Evolutionary conservation across 2,888 invertebrate genomes (phyloP), one percentile per base, ranked within the genome.

Genomic region (Amiota minor): DNA sequence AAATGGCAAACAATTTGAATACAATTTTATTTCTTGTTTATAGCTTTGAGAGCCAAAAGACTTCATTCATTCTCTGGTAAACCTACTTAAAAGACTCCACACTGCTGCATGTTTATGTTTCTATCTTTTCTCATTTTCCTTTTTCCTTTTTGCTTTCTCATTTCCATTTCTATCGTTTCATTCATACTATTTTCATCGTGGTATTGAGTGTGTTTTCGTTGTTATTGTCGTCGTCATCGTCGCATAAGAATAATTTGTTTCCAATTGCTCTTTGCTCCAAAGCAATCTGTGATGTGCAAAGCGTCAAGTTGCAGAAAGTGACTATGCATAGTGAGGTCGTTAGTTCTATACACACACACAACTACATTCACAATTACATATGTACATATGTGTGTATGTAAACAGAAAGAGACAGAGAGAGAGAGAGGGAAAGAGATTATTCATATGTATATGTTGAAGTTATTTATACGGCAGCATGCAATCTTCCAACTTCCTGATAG

Each of bases 221-320:
- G 11, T 59, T 18, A 16, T 59, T 18, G 11, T 20, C 20, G 16
- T 16, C 11, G 20, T 20, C 10, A 11, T 35, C 2, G 35, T 35
- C 20, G 59, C 20, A 18, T 20, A 81, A 84, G 82, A 79, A 81
- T 83, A 84, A 83, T 83, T 83, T 84, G 83, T 84, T 84, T 84
- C 82, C 83, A 84, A 83, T 83, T 84, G 80, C 82, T 72, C 75
- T 77, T 74, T 76, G 74, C 78, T 65, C 46, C 47, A 65, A 65
- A 16, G 18, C 47, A 65, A 65, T 65, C 35, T 47, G 47, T 18
- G 65, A 47, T 65, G 65, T 10, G 65, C 64, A 64, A 64, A 64
- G 18, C 47, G 65, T 47, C 65, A 65, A 65, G 47, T 65, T 65
- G 47, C 65, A 65, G 20, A 65, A 47, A 11, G 10, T 18, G 35